Evolutionary conservation across 1,140 invertebrate genomes (phyloP), one percentile per base, ranked within the genome.

Genomic region (Achroia grisella): DNA sequence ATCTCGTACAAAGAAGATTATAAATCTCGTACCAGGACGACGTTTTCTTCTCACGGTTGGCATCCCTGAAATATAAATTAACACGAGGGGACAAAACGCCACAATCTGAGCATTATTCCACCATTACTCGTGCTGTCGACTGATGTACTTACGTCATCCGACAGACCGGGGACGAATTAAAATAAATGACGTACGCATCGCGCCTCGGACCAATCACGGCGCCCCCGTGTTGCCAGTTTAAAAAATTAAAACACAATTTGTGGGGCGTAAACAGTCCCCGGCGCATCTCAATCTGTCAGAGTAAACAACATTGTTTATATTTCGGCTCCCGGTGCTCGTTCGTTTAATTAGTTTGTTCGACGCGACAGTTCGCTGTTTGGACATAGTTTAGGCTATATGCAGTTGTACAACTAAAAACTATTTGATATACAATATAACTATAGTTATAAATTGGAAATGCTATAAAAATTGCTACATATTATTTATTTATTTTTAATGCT

Each of bases 221-320:
- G 36, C 12, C 35, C 47, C 35, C 60, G 58, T 67, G 72, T 76
- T 76, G 65, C 66, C 74, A 71, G 69, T 77, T 72, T 78, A 81
- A 81, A 77, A 78, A 75, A 77, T 81, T 75, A 78, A 78, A 76
- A 75, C 66, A 50, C 68, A 52, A 78, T 78, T 71, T 71, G 69
- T 65, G 57, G 69, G 67, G 64, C 54, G 52, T 53, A 37, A 30
- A 23, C 17, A 39, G 41, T 33, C 44, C 13, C 32, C 39, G 48
- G 52, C 52, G 51, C 58, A 51, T 71, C 62, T 71, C 64, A 62
- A 70, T 76, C 65, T 69, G 71, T 73, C 58, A 71, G 46, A 59
- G 60, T 59, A 73, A 75, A 75, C 73, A 73, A 33, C 37, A 9
- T 43, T 74, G 69, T 76, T 76, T 76, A 51, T 61, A 36, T 63